Evolutionary conservation across 2,888 invertebrate genomes (phyloP).

Genomic region (Tubulanus polymorphus): DNA sequence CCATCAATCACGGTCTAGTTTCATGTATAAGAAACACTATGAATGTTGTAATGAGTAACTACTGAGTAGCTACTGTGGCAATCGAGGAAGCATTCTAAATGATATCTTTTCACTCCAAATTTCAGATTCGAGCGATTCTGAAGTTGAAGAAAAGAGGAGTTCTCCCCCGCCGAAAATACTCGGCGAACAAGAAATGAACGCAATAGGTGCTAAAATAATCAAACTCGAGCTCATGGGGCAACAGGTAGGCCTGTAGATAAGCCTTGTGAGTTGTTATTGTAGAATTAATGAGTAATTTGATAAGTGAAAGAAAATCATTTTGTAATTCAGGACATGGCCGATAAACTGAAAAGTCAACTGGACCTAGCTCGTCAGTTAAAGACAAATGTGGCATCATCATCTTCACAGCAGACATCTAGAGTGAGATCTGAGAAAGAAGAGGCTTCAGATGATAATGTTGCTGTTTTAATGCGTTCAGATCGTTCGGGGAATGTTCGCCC

Average conservation of each 20-base stretch:
- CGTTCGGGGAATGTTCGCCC: conserved; percentile 65
- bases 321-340: conserved; percentile 59
- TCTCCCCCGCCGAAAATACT: conserved; percentile 24
- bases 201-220: conserved; percentile 81
- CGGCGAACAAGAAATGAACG: conserved; percentile 72
- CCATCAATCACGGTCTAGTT: too few species aligned
- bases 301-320: too few species aligned
- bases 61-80: too few species aligned
- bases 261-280: conserved; percentile 2
- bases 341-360: conserved; percentile 70
- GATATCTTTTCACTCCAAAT: background rate
- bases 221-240: conserved; percentile 94
- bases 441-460: conserved; percentile 50
- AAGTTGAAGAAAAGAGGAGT: background rate
- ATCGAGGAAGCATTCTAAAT: too few species aligned
- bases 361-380: conserved; percentile 64
- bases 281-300: background rate
- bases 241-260: conserved; percentile 49
- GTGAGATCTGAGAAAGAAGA: conserved; percentile 50
- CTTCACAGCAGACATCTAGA: background rate
- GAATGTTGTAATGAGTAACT: too few species aligned
- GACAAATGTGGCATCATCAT: conserved; percentile 17
- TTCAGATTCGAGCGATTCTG: conserved; percentile 8
- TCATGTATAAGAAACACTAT: too few species aligned
- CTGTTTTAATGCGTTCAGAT: conserved; percentile 40